Percentiles rank a stretch among this genome's conserved stretches.
These are phyloP conservation scores for Bergia sp. DNA, from an alignment of 92 coral and sea anemone species.

Conservation along the genomic window DNA sequence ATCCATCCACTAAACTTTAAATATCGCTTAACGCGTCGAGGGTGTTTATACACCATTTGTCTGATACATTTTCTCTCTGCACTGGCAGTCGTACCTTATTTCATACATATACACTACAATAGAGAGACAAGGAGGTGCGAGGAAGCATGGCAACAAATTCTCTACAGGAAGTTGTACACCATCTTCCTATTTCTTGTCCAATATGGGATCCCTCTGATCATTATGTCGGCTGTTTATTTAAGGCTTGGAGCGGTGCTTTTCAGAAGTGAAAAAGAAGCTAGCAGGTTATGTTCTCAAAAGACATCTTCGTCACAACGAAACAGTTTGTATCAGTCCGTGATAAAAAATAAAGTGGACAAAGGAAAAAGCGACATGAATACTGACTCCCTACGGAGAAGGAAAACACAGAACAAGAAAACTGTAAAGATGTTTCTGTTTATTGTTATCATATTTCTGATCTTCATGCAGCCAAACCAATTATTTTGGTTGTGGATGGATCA, in stretches of 20 bases:
- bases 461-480: slow-evolving; percentile 92
- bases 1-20: slow-evolving; percentile 81
- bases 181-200: slow-evolving; percentile 81
- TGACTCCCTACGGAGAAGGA: slow-evolving; percentile 61
- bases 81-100: slow-evolving; percentile 72
- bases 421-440: slow-evolving; percentile 88
- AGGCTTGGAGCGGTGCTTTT: slow-evolving; percentile 70
- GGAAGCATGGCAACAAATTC: slow-evolving; percentile 76
- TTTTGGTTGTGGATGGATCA: slow-evolving; percentile 82
- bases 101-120: slow-evolving; percentile 45
- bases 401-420: slow-evolving; percentile 68
- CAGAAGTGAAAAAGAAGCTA: slow-evolving; percentile 61
- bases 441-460: slow-evolving; percentile 80
- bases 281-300: slow-evolving; percentile 35
- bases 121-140: slow-evolving; percentile 53
- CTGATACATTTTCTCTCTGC: slow-evolving; percentile 63
- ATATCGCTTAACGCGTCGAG: slow-evolving; percentile 76
- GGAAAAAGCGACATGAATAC: slow-evolving; percentile 22
- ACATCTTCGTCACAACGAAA: slow-evolving; percentile 4
- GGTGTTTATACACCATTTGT: slow-evolving; percentile 62
- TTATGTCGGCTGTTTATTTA: slow-evolving; percentile 72
- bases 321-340: not conserved
- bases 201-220: slow-evolving; percentile 77
- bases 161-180: slow-evolving; percentile 72
- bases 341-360: not conserved